Percentiles rank a stretch among this genome's conserved stretches.
Conservation (phyloP, 2,888 invertebrate genomes). For the Anorthoa munda region DNA sequence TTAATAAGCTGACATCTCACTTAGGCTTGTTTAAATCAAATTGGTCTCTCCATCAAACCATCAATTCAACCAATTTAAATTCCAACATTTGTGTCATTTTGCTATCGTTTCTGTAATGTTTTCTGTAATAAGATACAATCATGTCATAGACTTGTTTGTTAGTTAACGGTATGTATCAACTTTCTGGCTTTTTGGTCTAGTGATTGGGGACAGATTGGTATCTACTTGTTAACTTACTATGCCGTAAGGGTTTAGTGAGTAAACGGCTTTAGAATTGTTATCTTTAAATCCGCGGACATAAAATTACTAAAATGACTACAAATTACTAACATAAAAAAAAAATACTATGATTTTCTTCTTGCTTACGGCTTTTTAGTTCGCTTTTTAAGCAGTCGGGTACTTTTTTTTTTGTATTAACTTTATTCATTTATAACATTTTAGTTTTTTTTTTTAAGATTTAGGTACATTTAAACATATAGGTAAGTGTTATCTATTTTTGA, state of each 20-base stretch:
- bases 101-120: conserved; percentile 18
- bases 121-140: conserved; percentile 41
- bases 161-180: conserved; percentile 52
- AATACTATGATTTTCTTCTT: too few relatives aligned
- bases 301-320: too few relatives aligned
- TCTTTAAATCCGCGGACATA: too few relatives aligned
- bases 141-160: conserved; percentile 5
- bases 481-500: too few relatives aligned
- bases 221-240: conserved; percentile 16
- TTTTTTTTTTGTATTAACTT: too few relatives aligned
- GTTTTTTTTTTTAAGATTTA: too few relatives aligned
- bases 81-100: conserved; percentile 33
- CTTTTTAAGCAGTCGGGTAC: too few relatives aligned
- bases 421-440: too few relatives aligned
- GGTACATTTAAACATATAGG: too few relatives aligned
- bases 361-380: too few relatives aligned
- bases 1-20: conserved; percentile 50
- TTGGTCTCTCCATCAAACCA: conserved; percentile 50
- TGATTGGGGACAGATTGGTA: conserved; percentile 43
- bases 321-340: too few relatives aligned
- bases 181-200: conserved; percentile 44
- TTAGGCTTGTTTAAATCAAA: conserved; percentile 51
- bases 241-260: background rate
- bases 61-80: conserved; percentile 55
- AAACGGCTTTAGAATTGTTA: too few relatives aligned